Conservation (phyloP, 2,113 vertebrate species). For the Chascanopsetta lugubris region DNA sequence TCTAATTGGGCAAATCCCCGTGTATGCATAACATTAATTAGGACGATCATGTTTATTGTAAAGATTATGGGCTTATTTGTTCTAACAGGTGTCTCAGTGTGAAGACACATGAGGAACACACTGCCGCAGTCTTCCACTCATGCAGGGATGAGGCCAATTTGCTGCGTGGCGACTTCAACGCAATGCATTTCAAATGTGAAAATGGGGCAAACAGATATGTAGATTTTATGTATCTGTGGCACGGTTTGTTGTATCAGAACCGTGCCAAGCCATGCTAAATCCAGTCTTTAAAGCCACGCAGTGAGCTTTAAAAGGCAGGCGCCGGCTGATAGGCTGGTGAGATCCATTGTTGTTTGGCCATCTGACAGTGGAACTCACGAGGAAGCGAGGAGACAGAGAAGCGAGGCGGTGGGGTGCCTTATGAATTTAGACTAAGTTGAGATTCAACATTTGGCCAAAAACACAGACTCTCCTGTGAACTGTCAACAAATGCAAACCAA, state of each 20-base stretch:
- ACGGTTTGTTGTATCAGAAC: slow-evolving; percentile 69
- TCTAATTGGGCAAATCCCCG: slow-evolving; percentile 76
- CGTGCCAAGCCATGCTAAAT: slow-evolving; percentile 77
- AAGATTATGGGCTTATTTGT: slow-evolving; percentile 77
- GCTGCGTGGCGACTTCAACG: slow-evolving; percentile 29
- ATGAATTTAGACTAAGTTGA: slow-evolving; percentile 81
- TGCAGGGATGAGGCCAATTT: slow-evolving; percentile 48
- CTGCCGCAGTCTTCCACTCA: slow-evolving; percentile 47
- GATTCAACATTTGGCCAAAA: slow-evolving; percentile 68
- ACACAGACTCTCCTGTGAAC: slow-evolving; percentile 68
- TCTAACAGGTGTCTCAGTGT: slow-evolving; percentile 69
- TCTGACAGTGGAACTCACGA: slow-evolving; percentile 74
- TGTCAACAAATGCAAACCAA: slow-evolving; percentile 71
- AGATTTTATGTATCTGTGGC: slow-evolving; percentile 63
- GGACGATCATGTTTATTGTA: slow-evolving; percentile 76
- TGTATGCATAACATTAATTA: slow-evolving; percentile 78
- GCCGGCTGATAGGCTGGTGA: slow-evolving; percentile 67
- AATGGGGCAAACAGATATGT: slow-evolving; percentile 66
- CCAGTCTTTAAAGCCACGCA: slow-evolving; percentile 73
- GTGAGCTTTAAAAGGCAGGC: slow-evolving; percentile 72
- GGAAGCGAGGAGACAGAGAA: slow-evolving; percentile 68
- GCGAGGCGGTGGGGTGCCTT: slow-evolving; percentile 72
- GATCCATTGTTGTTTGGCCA: slow-evolving; percentile 76
- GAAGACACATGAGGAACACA: slow-evolving; percentile 56
- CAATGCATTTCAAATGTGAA: slow-evolving; percentile 65